phyloP scores from a whole-genome alignment of 2,888 invertebrate species.

The Philhelius pedissequus region DNA sequence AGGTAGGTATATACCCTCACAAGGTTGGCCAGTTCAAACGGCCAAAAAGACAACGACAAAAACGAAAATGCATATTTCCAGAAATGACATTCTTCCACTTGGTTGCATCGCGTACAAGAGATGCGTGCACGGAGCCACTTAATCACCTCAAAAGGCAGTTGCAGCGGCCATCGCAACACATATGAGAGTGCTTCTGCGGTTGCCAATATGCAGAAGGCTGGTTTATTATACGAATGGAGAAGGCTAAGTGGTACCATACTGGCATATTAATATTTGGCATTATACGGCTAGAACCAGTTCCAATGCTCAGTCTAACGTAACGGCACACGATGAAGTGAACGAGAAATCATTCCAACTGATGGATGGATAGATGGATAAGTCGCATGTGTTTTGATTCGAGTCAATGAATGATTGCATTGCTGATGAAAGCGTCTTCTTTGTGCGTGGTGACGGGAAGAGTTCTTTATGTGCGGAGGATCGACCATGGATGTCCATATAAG shows the following conservation, averaged over 20 bases:
- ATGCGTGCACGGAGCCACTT: conserved; percentile 65
- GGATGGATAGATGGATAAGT: conserved; percentile 38
- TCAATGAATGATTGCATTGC: conserved; percentile 41
- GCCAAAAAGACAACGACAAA: conserved; percentile 1
- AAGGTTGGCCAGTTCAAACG: conserved; percentile 38
- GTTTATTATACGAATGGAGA: conserved; percentile 46
- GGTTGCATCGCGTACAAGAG: conserved; percentile 35
- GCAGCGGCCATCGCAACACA: background rate
- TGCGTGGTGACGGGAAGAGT: conserved; percentile 31
- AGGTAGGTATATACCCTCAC: background rate
- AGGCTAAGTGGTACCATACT: conserved; percentile 62
- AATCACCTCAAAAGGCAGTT: conserved; percentile 55
- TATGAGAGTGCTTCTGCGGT: conserved; percentile 34
- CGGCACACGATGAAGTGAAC: background rate
- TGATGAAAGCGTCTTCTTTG: conserved; percentile 18
- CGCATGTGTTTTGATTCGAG: conserved; percentile 22
- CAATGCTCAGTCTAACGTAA: background rate
- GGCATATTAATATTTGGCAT: conserved; percentile 65
- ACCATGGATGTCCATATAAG: conserved; percentile 8
- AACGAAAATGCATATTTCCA: conserved; percentile 16
- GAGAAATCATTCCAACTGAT: conserved; percentile 32
- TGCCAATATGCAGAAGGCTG: conserved; percentile 31
- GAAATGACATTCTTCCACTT: conserved; percentile 44
- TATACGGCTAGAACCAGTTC: conserved; percentile 42
- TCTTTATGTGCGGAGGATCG: conserved; percentile 28